Base-by-base conservation (phyloP, 2,888 invertebrate species). In the Gryllus longicercus region DNA sequence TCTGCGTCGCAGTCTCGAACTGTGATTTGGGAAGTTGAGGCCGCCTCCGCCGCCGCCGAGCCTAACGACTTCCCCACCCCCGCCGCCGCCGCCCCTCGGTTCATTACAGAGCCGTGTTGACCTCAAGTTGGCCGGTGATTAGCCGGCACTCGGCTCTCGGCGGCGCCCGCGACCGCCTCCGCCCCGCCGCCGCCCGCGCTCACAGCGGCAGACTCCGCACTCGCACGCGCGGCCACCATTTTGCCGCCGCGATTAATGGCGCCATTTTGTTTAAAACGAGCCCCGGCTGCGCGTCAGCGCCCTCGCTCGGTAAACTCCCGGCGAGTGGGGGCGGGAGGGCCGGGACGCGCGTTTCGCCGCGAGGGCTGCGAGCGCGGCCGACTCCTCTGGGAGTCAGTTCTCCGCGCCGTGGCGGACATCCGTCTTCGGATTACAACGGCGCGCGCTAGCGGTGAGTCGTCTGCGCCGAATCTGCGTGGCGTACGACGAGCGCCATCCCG, bases 101-200 rank as follows among this genome's bases (percentile, higher is more conserved):
- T 63, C 63, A 63, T 63, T 63, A 63, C 63, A 63, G n/a, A 18
- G 63, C 63, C n/a, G n/a, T 63, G 63, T 63, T 63, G 63, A 63
- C 63, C 63, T n/a, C 63, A 63, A 63, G 63, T 63, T 63, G 63
- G 63, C n/a, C 63, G 63, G 63, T 63, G 63, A 63, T 63, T 63
- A 63, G 63, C 63, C 63, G 14, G 16, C 63, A 63, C 63, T 63
- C 63, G 14, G 14, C 16, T 18, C 12, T 12, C 18, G 63, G 63
- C 12, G 63, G 63, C 63, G 63, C 63, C 2, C 12, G 63, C 18
- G 63, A 18, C 63, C 16, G n/a, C 16, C n/a, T 5, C 63, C 1
- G 14, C 63, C 12, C n/a, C 38, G 5, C 3, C 38, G 5, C 38
- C 38, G 0, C 38, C 38, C 38, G 38, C 38, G 38, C 38, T 5